phyloP scores from a whole-genome alignment of 2,113 vertebrate species.

The Antechinus stuartii region DNA sequence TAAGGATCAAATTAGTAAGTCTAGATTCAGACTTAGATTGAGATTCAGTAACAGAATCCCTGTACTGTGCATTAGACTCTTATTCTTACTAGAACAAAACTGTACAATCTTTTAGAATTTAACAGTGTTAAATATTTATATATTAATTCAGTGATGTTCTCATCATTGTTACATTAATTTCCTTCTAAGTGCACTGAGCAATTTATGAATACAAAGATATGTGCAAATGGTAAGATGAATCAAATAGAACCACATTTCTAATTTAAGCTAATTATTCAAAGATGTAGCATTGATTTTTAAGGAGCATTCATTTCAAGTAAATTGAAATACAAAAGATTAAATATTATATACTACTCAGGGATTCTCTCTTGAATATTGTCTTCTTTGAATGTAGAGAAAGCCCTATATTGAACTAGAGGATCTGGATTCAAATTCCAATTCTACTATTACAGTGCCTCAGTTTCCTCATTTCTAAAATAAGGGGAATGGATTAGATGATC shows the following conservation, averaged over 20 bases:
- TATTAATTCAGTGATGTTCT: slow-evolving; percentile 1
- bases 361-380: neutral
- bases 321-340: slow-evolving; percentile 16
- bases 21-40: neutral
- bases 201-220: slow-evolving; percentile 20
- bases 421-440: neutral
- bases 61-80: neutral
- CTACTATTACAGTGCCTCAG: neutral
- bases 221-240: slow-evolving; percentile 5
- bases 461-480: neutral
- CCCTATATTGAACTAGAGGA: neutral
- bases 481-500: neutral
- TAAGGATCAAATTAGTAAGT: neutral
- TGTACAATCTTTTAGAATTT: slow-evolving; percentile 2
- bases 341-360: neutral
- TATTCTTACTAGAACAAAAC: neutral
- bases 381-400: neutral
- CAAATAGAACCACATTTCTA: neutral
- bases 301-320: neutral
- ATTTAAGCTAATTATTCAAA: slow-evolving; percentile 41
- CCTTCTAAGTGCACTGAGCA: neutral
- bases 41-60: neutral
- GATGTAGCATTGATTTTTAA: slow-evolving; percentile 36
- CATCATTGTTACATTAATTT: slow-evolving; percentile 35
- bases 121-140: neutral